Evolutionary conservation across 2,888 invertebrate genomes (phyloP), one percentile per base, ranked within the genome.

Genomic region (Oxytorus armatus): DNA sequence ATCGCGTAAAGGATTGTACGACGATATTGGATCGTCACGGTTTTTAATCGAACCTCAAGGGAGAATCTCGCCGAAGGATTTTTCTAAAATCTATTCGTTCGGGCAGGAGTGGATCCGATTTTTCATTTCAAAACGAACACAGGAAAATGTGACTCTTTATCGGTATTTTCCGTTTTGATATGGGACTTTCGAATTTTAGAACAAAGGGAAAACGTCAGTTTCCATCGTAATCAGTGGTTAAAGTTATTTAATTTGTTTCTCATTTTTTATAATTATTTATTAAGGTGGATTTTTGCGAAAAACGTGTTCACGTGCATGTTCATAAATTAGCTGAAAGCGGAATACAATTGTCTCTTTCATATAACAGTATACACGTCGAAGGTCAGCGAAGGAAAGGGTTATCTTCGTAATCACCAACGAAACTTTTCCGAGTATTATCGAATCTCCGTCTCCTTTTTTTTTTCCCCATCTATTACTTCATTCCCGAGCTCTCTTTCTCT

Each of bases 11-110:
- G 49, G 51, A 57, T 66, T 63, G 29, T 73, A 51, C 16, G n/a
- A n/a, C 42, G 7, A 66, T 72, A 76, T 66, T 51, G 23, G 29
- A 79, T 68, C 72, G 76, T 79, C 79, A 79, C 53, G 76, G 36
- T 72, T 76, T 76, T 70, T 65, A 72, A 79, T 76, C 47, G 59
- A 21, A 51, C 47, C 14, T 51, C 29, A 33, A 0, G 8, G 8
- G n/a, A 3, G 39, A 44, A 25, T 5, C 5, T 49, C 10, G 8
- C 11, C 10, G 16, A 66, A n/a, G 29, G 11, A 59, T 49, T 51
- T 18, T 36, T 49, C 25, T n/a, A 53, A 73, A 51, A 16, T 10
- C n/a, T 63, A 14, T 53, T 25, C 36, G 10, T 7, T 18, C n/a
- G n/a, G n/a, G n/a, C n/a, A n/a, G n/a, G n/a, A n/a, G n/a, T n/a